Base-by-base conservation (phyloP, 2,113 vertebrate genomes). In the Aegypius monachus region DNA sequence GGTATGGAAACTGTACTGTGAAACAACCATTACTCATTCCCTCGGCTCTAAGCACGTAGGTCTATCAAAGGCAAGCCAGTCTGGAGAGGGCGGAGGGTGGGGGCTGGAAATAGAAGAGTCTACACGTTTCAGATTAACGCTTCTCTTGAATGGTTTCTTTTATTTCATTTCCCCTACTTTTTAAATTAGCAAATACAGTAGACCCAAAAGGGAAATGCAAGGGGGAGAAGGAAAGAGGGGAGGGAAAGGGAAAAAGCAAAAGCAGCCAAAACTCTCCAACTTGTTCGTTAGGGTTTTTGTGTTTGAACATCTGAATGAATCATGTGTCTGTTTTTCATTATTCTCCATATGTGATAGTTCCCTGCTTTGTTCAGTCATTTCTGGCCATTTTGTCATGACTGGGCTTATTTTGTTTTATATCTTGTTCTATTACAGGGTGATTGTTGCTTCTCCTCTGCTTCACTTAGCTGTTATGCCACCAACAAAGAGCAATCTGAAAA, bases 1-100 rank as follows among this genome's bases (percentile, higher is more conserved):
- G 97, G 98, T 98, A 98, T 98, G 98, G 98, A 98, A 98, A 98
- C 96, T 95, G 96, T 95, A 95, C 95, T 95, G 92, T 97, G 96
- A 96, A 97, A 96, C 92, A 97, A 48, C 95, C 93, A 96, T 97
- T 97, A 97, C 89, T 98, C 97, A 98, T 63, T 96, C 85, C 91
- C 94, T 91, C 66, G 45, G 81, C 96, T 87, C 87, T 80, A 79
- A 94, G 98, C 95, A 95, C 65, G 91, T 48, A 94, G 73, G 71
- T 66, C 90, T 92, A 77, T 93, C 86, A 93, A 94, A 96, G 91
- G 94, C 94, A 65, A 56, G 63, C 62, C 90, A 87, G 94, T 15
- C 47, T 89, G 59, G 55, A 75, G 68, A 68, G 89, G 78, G 63
- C 4, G 40, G 77, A 66, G 61, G 85, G 45, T 2, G 1, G 87